phyloP scores from a whole-genome alignment of 1,140 invertebrate genomes.

The Drosophila equinoxialis region DNA sequence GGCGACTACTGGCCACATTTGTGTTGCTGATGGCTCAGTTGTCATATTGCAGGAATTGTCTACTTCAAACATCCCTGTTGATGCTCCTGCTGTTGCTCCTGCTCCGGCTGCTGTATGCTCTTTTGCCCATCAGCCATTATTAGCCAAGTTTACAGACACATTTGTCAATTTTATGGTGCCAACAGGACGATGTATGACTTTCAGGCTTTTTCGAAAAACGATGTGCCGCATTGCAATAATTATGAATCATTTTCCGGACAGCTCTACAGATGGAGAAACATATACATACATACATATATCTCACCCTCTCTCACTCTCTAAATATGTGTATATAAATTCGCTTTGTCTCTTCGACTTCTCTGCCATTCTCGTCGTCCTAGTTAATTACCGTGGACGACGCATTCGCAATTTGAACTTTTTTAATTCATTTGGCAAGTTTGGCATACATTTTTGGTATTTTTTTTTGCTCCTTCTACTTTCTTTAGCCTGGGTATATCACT shows the following conservation, averaged over 20 bases:
- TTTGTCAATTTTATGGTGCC: slow-evolving; percentile 82
- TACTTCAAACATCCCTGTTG: too few relatives aligned
- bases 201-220: slow-evolving; percentile 39
- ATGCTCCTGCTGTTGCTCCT: too few relatives aligned
- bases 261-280: slow-evolving; percentile 18
- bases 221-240: slow-evolving; percentile 79
- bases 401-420: slow-evolving; percentile 59
- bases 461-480: not conserved
- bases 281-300: not conserved
- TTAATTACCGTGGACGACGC: slow-evolving; percentile 66
- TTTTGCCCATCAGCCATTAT: slow-evolving; percentile 53
- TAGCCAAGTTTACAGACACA: slow-evolving; percentile 82
- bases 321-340: not conserved
- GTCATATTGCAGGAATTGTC: slow-evolving; percentile 1
- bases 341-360: not conserved
- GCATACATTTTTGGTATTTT: slow-evolving; percentile 36
- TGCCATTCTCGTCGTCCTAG: slow-evolving; percentile 16
- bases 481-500: not conserved
- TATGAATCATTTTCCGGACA: slow-evolving; percentile 72
- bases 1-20: not conserved
- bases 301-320: not conserved
- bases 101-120: slow-evolving; percentile 9
- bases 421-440: slow-evolving; percentile 69
- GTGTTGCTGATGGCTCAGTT: not conserved
- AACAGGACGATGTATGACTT: slow-evolving; percentile 61